Base-by-base conservation (phyloP, 2,113 vertebrate species). In the Regulus satrapa region DNA sequence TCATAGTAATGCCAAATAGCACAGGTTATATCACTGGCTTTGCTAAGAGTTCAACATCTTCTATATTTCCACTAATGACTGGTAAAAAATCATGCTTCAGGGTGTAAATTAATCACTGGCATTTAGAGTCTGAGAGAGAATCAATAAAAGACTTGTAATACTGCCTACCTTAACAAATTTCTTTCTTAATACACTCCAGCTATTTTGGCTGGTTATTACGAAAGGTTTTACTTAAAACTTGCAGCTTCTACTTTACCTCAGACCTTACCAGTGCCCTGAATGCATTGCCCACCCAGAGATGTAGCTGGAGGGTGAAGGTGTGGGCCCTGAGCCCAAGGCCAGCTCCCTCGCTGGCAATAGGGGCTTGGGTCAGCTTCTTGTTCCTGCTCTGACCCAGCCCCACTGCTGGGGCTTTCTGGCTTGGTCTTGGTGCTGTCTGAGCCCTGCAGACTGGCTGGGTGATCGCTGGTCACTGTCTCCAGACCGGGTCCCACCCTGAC, bases 401-500 rank as follows among this genome's bases (percentile, higher is more conserved):
- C 11, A 8, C n/a, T 56, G 14, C 24, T 0, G 1, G 26, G 36
- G 26, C 17, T 66, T 68, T 18, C 18, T 43, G 49, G 7, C 18
- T 68, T 4, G 4, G 25, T 12, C 34, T 51, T 3, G 6, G 45
- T 74, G 29, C 26, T 4, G 0, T 7, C 29, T 17, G 36, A n/a
- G 61, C 55, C 15, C 51, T 55, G 32, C 10, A 10, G 34, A 25
- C 38, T 15, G 14, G 14, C 23, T 19, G 43, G 17, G 20, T 2
- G 1, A 32, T 20, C 2, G 0, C 20, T 25, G 20, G 14, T 43
- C 32, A 8, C 38, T 54, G 12, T 15, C 36, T 25, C 19, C 46
- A 71, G 41, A 24, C 10, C 23, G 1, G 0, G 9, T 18, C n/a
- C 1, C 3, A 16, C 17, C 34, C 46, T 32, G 38, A 24, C 0